Evolutionary conservation across 2,113 vertebrate species (phyloP).

Genomic region (Isichthys henryi): DNA sequence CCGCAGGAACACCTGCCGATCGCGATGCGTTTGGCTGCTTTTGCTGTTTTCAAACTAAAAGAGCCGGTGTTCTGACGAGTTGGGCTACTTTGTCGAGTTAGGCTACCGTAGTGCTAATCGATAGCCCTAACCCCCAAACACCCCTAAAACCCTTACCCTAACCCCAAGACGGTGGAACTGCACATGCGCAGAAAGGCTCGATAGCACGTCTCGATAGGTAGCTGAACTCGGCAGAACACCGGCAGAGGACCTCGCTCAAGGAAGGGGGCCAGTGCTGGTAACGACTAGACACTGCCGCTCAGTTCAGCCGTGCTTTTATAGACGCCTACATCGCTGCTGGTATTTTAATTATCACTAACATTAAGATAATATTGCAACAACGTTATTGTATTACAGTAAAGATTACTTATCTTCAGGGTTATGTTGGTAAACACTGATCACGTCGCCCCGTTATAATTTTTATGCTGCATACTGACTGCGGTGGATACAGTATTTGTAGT

Average conservation of each 20-base stretch:
- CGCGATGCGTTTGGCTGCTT: slow-evolving; percentile 40
- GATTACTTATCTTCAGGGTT: not conserved
- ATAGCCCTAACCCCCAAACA: too few relatives aligned
- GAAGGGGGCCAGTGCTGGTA: not conserved
- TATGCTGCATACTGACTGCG: not conserved
- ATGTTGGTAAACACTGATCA: not conserved
- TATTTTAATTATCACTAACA: not conserved
- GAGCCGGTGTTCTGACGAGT: not conserved
- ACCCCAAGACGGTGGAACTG: too few relatives aligned
- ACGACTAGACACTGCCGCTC: slow-evolving; percentile 6
- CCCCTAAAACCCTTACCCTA: too few relatives aligned
- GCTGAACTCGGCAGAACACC: not conserved
- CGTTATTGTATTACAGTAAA: not conserved
- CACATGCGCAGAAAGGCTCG: too few relatives aligned
- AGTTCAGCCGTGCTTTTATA: slow-evolving; percentile 18
- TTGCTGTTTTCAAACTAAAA: slow-evolving; percentile 28
- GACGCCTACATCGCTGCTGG: not conserved
- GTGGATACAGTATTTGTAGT: not conserved
- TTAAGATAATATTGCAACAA: not conserved
- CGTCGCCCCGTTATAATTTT: not conserved
- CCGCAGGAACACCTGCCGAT: slow-evolving; percentile 26
- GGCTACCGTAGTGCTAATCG: too few relatives aligned
- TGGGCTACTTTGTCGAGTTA: too few relatives aligned
- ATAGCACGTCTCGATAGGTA: too few relatives aligned
- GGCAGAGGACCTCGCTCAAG: slow-evolving; percentile 20